Evolutionary conservation across 2,888 invertebrate species (phyloP).

Genomic region (Epirrita christyi): DNA sequence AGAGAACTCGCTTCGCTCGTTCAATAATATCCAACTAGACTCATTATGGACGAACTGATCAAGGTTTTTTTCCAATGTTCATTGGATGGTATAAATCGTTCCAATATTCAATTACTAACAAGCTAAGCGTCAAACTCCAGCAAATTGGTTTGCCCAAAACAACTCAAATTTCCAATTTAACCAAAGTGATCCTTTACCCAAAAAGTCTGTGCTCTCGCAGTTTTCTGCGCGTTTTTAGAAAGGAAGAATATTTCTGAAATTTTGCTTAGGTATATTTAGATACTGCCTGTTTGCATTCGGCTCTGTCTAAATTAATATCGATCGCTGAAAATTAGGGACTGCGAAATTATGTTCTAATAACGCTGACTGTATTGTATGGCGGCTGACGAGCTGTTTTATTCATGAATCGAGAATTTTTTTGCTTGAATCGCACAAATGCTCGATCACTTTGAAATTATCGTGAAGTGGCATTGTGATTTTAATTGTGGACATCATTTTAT

Average conservation of each 20-base stretch:
- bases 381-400: conserved; percentile 34
- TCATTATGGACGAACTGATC: no score
- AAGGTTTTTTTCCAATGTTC: no score
- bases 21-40: no score
- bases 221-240: conserved; percentile 52
- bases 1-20: no score
- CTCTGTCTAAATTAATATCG: conserved; percentile 61
- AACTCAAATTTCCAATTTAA: conserved; percentile 50
- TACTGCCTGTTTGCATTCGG: conserved; percentile 55
- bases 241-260: conserved; percentile 53
- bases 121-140: no score
- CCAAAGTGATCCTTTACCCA: conserved; percentile 58
- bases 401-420: conserved; percentile 23
- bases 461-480: conserved; percentile 1
- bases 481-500: neutral
- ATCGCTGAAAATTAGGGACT: conserved; percentile 55
- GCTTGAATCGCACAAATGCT: conserved; percentile 10
- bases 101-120: no score
- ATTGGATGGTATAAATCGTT: no score
- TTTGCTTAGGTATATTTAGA: conserved; percentile 49
- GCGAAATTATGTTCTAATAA: conserved; percentile 52
- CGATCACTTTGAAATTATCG: conserved; percentile 17
- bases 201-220: conserved; percentile 63
- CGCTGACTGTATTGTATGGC: conserved; percentile 40
- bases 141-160: conserved; percentile 47